Evolutionary conservation across 2,888 invertebrate genomes (phyloP), one percentile per base, ranked within the genome.

Genomic region (Xanthostigma xanthostigma): DNA sequence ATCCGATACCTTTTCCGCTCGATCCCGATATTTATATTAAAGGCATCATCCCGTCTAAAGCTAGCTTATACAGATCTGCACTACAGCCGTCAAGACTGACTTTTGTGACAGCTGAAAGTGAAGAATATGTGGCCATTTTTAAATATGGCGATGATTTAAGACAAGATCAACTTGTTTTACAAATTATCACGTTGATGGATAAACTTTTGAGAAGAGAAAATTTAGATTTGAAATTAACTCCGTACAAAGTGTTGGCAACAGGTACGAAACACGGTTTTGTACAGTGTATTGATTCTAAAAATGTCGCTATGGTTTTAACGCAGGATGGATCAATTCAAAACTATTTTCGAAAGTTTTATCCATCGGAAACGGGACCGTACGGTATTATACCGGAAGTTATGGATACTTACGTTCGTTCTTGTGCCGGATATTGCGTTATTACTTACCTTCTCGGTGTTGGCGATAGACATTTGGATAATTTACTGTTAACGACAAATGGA

Each of bases 101-200:
- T 0, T 96, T 97, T 64, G 70, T 85, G 11, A 91, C 90, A 0
- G 79, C 81, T 0, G 80, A 83, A 50, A 83, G 84, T 38, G 75
- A 78, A 36, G 87, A 91, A 60, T 98, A 96, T 66, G 86, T 90
- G 12, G 89, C 95, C 0, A 96, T 98, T 52, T 97, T 97, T 66
- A 98, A 98, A 65, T 84, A 94, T 59, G 98, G 98, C 2, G 98
- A 98, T 66, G 97, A 98, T 64, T 68, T 98, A 46, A 74, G 98
- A 3, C 97, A 98, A 69, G 97, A 98, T 70, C 97, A 98, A 66
- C 74, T 98, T 1, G 91, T 98, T 52, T 70, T 98, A 43, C 97
- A 98, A 71, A 97, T 97, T 76, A 96, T 99, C 39, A 91, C 93
- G 0, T 70, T 99, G 11, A 98, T 99, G 95, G 98, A 99, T 65